Evolutionary conservation across 2,797 vertebrate species (phyloP).

Genomic region (Neoniphon sammara): DNA sequence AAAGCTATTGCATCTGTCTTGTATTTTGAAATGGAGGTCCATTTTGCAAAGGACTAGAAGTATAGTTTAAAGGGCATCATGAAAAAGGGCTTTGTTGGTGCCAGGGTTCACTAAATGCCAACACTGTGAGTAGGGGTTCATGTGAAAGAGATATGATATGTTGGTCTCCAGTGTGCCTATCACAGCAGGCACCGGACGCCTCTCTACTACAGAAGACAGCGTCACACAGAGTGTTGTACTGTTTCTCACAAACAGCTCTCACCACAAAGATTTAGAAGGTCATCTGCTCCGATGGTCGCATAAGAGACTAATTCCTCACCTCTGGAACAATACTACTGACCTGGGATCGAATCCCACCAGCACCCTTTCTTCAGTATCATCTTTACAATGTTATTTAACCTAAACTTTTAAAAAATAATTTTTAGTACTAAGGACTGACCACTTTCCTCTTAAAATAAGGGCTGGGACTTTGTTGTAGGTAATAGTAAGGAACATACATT

Average conservation of each 20-base stretch:
- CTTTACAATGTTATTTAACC: background rate
- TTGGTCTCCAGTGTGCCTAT: conserved; percentile 60
- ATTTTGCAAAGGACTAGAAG: conserved; percentile 25
- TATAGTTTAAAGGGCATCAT: conserved; percentile 62
- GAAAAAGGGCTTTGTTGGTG: conserved; percentile 60
- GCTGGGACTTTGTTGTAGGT: background rate
- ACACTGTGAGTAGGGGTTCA: conserved; percentile 65
- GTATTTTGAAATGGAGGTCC: background rate
- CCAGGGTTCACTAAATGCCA: conserved; percentile 73
- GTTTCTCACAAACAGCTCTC: conserved; percentile 38
- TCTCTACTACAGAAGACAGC: conserved; percentile 54
- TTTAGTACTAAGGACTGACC: background rate
- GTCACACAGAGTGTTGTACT: conserved; percentile 47
- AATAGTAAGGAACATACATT: background rate
- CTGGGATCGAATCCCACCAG: conserved; percentile 7
- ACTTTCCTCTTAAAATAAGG: background rate
- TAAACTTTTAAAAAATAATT: background rate
- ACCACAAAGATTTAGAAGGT: conserved; percentile 51
- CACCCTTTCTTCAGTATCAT: conserved; percentile 1
- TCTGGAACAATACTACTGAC: conserved; percentile 35
- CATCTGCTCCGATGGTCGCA: conserved; percentile 28
- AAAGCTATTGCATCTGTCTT: conserved; percentile 10
- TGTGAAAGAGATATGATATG: conserved; percentile 66
- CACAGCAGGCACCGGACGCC: conserved; percentile 62
- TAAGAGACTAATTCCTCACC: conserved; percentile 46